These are phyloP conservation scores for Cheilosia urbana DNA, from an alignment of 2,888 invertebrate genomes.

Conservation along the genomic window DNA sequence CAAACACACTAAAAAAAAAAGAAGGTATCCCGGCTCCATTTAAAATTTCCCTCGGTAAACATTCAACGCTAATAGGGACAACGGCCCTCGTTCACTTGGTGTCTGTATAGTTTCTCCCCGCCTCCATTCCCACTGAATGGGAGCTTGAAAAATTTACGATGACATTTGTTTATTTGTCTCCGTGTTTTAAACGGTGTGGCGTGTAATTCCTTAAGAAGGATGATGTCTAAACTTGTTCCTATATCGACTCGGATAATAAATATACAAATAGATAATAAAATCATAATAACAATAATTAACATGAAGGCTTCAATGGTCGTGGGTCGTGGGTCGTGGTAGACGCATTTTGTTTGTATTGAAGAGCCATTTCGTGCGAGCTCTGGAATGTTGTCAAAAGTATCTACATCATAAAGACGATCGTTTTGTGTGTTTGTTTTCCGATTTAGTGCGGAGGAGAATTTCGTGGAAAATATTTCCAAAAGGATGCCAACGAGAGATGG, in stretches of 20 bases:
- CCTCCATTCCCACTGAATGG: conserved; percentile 47
- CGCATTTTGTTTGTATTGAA: conserved; percentile 50
- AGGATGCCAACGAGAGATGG: conserved; percentile 8
- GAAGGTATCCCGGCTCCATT: conserved; percentile 52
- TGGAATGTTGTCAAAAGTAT: conserved; percentile 58
- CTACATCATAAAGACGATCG: conserved; percentile 58
- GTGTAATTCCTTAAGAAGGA: conserved; percentile 42
- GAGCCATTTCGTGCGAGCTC: conserved; percentile 51
- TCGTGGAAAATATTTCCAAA: conserved; percentile 35
- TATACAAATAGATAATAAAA: conserved; percentile 71
- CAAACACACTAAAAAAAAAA: conserved; percentile 1
- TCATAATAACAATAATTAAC: conserved; percentile 71
- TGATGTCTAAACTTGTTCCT: conserved; percentile 60
- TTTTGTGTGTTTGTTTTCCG: conserved; percentile 41
- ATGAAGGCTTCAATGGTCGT: conserved; percentile 34
- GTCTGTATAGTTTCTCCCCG: conserved; percentile 23
- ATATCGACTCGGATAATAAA: conserved; percentile 67
- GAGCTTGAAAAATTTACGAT: conserved; percentile 70
- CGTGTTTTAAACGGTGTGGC: conserved; percentile 55
- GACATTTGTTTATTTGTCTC: conserved; percentile 72
- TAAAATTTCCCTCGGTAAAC: conserved; percentile 63
- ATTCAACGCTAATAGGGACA: conserved; percentile 69
- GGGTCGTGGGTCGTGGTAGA: conserved; percentile 1
- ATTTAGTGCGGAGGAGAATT: conserved; percentile 56
- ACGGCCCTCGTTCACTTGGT: conserved; percentile 61